These are phyloP conservation scores for Riparia riparia DNA, from an alignment of 2,113 vertebrate genomes.

Conservation along the genomic window DNA sequence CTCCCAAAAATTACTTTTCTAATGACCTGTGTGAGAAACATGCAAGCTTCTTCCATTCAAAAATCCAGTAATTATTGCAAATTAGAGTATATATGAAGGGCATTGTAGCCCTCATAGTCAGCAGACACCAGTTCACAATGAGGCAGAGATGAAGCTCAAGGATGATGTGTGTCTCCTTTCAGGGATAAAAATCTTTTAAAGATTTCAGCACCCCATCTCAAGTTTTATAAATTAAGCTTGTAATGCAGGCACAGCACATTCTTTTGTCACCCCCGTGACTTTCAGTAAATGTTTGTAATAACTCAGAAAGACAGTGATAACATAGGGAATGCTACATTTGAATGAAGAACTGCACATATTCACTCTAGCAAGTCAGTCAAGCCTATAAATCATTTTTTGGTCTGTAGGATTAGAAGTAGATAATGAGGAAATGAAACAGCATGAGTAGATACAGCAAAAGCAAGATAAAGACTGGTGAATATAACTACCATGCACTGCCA, in stretches of 20 bases:
- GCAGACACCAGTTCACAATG: not conserved
- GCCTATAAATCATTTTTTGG: not conserved
- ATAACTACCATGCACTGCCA: not conserved
- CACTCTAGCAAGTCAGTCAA: not conserved
- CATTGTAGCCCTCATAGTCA: not conserved
- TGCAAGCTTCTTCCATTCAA: not conserved
- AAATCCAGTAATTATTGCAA: not conserved
- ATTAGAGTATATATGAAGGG: not conserved
- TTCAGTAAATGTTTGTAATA: conserved; percentile 16
- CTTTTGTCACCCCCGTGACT: not conserved
- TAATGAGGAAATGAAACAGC: not conserved
- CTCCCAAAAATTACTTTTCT: not conserved
- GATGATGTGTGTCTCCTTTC: not conserved
- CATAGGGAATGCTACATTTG: not conserved
- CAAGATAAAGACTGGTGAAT: not conserved
- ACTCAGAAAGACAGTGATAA: conserved; percentile 23
- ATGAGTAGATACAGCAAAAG: not conserved
- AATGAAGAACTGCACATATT: not conserved
- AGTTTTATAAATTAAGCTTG: conserved; percentile 10
- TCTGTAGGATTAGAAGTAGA: not conserved
- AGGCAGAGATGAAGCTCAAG: not conserved
- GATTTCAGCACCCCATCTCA: not conserved
- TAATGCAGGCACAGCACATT: not conserved
- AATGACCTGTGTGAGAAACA: not conserved
- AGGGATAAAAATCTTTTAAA: not conserved